Base-by-base conservation (phyloP, 2,888 invertebrate species). In the Caenorhabditis auriculariae region DNA sequence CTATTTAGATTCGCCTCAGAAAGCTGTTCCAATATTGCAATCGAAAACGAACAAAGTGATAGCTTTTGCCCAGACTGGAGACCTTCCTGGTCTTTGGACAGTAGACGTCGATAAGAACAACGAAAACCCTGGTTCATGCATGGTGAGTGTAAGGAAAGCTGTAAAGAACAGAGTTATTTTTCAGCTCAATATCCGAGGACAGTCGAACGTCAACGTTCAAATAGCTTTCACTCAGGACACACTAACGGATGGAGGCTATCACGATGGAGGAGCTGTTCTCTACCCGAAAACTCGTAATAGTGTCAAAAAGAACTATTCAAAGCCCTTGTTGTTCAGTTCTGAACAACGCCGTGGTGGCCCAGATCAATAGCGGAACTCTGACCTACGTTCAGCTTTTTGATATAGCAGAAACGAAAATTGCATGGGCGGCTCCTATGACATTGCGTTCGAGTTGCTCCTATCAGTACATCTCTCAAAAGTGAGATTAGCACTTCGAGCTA, bases 371-470 rank as follows among this genome's bases (percentile, higher is more conserved):
- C n/a, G 67, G 66, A 32, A 57, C 47, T 12, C 42, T 67, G 12
- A 64, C 47, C 9, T 66, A 69, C 38, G 72, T 56, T 5, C 72
- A 72, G 43, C 54, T 69, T 23, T 62, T 58, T 17, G 67, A 69
- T 28, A 42, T 67, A 37, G 65, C 54, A 12, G 73, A 71, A n/a
- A 60, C 66, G 6, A 49, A 47, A 27, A 51, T 73, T 29, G 50
- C 61, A n/a, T 73, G 66, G 67, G 60, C 69, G n/a, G 67, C 71
- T 38, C 71, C 71, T 2, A 35, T 73, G 27, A 47, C 68, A 19
- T 43, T 47, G 9, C 41, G 73, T 28, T 45, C 51, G 29, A 50
- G 51, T 19, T 73, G 73, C 55, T 51, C 63, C n/a, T 73, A 67
- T 37, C 43, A 53, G 12, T 73, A 61, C 53, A 54, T 71, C 26